Percentiles rank a stretch among this genome's conserved stretches.
These are phyloP conservation scores for Aporophyla lueneburgensis DNA, from an alignment of 2,888 invertebrate genomes.

Conservation along the genomic window DNA sequence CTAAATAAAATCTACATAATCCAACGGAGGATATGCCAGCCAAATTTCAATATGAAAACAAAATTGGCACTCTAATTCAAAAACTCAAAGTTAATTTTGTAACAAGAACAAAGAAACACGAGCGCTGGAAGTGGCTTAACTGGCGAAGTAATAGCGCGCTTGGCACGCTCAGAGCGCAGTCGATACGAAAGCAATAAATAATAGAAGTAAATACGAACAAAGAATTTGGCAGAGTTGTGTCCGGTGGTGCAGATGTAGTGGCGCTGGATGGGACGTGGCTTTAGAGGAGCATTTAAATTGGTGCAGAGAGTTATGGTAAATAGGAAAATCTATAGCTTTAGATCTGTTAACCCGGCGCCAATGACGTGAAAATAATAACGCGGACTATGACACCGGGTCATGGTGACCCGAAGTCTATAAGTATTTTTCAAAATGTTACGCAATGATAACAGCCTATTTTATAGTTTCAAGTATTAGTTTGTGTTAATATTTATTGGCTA, in stretches of 20 bases:
- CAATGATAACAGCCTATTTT: no score
- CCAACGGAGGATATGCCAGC: constrained; percentile 29
- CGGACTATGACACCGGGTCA: no score
- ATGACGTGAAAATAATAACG: no score
- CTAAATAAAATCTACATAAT: constrained; percentile 1
- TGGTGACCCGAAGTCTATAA: no score
- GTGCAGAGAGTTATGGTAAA: neutral
- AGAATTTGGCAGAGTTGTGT: constrained; percentile 88
- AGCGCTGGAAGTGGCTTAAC: constrained; percentile 75
- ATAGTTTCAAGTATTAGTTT: no score
- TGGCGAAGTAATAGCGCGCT: constrained; percentile 80
- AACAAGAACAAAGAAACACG: constrained; percentile 78
- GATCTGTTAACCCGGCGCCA: no score
- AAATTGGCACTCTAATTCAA: constrained; percentile 68
- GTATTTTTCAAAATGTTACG: no score
- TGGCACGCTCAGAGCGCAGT: constrained; percentile 81
- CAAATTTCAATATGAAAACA: constrained; percentile 66
- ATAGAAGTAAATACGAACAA: constrained; percentile 87
- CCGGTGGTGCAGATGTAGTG: constrained; percentile 71
- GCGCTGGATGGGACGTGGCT: constrained; percentile 72
- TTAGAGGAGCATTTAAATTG: neutral
- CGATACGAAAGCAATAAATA: constrained; percentile 87
- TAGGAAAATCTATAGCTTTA: no score
- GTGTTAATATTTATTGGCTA: no score
- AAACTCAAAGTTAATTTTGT: constrained; percentile 69